Evolutionary conservation across 2,888 invertebrate species (phyloP).

Genomic region (Catocala fraxini): DNA sequence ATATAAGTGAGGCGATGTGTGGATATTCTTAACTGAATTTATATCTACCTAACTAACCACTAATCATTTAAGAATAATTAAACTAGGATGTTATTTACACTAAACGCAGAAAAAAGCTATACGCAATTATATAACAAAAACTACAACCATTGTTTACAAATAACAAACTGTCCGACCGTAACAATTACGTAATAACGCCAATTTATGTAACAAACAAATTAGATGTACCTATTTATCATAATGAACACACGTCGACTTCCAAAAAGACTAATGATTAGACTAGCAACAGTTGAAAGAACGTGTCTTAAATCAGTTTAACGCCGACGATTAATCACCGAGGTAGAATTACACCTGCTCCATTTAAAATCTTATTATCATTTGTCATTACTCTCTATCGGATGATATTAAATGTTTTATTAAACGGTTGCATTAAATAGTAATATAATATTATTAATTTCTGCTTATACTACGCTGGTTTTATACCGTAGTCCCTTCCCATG

Average conservation of each 20-base stretch:
- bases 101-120: no score
- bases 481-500: no score
- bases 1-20: no score
- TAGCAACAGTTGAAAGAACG: slow-evolving; percentile 2
- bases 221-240: background rate
- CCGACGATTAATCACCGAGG: slow-evolving; percentile 29
- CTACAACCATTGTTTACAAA: no score
- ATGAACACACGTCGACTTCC: background rate
- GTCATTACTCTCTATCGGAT: slow-evolving; percentile 11
- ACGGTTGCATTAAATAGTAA: slow-evolving; percentile 13
- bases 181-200: slow-evolving; percentile 3
- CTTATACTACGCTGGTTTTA: background rate
- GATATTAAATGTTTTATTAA: slow-evolving; percentile 10
- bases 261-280: slow-evolving; percentile 4
- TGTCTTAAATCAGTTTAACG: slow-evolving; percentile 15
- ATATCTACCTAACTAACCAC: no score
- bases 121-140: no score
- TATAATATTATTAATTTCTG: slow-evolving; percentile 3
- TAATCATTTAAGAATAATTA: no score
- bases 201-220: background rate
- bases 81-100: no score
- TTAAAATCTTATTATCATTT: slow-evolving; percentile 28
- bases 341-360: slow-evolving; percentile 34
- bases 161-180: background rate
- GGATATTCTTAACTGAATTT: no score